Evolutionary conservation across 2,113 vertebrate genomes (phyloP).

Genomic region (Willisornis vidua): DNA sequence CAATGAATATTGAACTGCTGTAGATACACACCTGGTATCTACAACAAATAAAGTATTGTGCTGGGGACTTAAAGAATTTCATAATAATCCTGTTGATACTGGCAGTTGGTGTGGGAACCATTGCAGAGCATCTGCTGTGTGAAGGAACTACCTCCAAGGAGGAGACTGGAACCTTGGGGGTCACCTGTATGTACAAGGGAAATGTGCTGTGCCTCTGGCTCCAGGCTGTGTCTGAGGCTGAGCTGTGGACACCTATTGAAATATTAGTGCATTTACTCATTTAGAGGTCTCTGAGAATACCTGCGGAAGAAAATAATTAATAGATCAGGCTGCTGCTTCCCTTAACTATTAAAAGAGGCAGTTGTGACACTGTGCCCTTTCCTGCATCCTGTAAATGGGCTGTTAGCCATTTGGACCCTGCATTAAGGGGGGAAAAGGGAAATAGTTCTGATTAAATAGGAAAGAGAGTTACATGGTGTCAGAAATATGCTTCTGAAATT

Average conservation of each 20-base stretch:
- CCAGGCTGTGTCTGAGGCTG: background rate
- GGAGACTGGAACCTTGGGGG: background rate
- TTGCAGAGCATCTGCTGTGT: background rate
- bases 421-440: background rate
- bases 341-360: background rate
- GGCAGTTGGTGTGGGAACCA: background rate
- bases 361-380: background rate
- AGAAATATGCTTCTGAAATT: background rate
- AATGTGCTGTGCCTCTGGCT: background rate
- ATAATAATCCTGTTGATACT: background rate
- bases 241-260: background rate
- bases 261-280: background rate
- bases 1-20: background rate
- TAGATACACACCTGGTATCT: background rate
- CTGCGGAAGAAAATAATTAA: background rate
- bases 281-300: background rate
- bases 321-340: background rate
- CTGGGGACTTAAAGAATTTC: background rate
- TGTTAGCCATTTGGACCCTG: background rate
- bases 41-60: background rate
- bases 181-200: background rate
- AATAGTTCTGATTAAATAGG: background rate
- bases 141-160: background rate
- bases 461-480: background rate
- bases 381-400: background rate